These are phyloP conservation scores for Leiothrix lutea DNA, from an alignment of 2,113 vertebrate genomes.

Conservation along the genomic window DNA sequence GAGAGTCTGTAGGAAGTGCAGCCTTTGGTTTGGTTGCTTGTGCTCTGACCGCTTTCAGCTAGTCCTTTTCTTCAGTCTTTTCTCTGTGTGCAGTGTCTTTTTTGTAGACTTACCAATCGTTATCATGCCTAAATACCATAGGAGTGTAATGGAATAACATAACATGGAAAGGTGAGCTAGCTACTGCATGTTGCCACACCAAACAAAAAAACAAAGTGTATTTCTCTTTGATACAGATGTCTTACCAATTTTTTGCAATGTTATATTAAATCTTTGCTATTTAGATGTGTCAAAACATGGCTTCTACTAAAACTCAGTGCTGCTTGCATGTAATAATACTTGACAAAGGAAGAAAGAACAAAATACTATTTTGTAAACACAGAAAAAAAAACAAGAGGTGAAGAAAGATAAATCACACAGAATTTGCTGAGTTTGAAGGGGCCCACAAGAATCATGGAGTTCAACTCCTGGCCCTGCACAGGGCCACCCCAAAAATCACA, in stretches of 20 bases:
- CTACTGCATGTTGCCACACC: not conserved
- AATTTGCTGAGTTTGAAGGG: not conserved
- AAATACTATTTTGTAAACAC: not conserved
- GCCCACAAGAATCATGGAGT: not conserved
- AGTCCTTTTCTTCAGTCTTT: not conserved
- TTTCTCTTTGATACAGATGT: not conserved
- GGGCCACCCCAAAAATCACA: not conserved
- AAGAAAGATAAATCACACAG: not conserved
- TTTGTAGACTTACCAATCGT: not conserved
- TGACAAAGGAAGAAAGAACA: not conserved
- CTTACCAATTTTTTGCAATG: not conserved
- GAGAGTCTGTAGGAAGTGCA: not conserved
- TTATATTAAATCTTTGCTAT: not conserved
- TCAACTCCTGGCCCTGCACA: not conserved
- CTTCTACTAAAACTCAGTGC: not conserved
- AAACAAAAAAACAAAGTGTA: not conserved
- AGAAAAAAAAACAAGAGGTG: not conserved
- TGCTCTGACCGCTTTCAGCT: not conserved
- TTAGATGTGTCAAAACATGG: not conserved
- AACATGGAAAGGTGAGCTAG: not conserved
- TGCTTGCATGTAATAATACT: not conserved
- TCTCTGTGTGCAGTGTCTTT: not conserved
- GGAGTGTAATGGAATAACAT: not conserved
- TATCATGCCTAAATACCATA: not conserved
- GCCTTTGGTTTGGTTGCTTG: not conserved